Conservation (phyloP, 2,888 invertebrate genomes). For the Trichopoda pennipes region DNA sequence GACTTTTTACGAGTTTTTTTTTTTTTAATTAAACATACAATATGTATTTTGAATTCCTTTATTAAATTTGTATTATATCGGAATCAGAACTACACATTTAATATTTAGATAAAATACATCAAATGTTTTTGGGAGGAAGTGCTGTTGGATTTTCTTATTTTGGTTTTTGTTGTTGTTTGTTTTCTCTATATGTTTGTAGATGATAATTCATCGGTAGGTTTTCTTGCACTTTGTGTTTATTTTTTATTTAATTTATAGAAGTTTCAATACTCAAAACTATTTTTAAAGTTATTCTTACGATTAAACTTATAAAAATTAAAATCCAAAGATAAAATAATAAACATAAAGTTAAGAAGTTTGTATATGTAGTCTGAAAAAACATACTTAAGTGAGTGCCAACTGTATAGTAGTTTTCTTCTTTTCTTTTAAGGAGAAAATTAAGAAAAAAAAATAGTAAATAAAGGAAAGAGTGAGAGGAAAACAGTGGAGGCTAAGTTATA, state of each 20-base stretch:
- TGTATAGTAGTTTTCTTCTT: background rate
- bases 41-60: too few species aligned
- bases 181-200: slow-evolving; percentile 5
- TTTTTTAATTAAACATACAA: too few species aligned
- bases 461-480: background rate
- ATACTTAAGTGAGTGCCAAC: background rate
- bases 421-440: background rate
- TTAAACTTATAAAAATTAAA: slow-evolving; percentile 47
- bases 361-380: background rate
- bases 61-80: slow-evolving; percentile 7
- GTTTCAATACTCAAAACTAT: slow-evolving; percentile 24
- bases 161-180: background rate
- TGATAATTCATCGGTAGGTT: slow-evolving; percentile 49
- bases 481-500: background rate
- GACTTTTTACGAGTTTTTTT: too few species aligned
- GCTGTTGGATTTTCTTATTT: background rate
- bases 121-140: slow-evolving; percentile 23
- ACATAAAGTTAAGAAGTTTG: background rate
- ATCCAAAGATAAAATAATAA: slow-evolving; percentile 21
- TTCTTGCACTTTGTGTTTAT: slow-evolving; percentile 37
- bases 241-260: slow-evolving; percentile 7
- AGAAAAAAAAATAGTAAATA: background rate
- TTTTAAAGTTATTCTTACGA: slow-evolving; percentile 25
- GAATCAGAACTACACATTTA: slow-evolving; percentile 52
- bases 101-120: slow-evolving; percentile 24